These are phyloP conservation scores for Synanthedon tipuliformis DNA, from an alignment of 2,888 invertebrate genomes.

Conservation along the genomic window DNA sequence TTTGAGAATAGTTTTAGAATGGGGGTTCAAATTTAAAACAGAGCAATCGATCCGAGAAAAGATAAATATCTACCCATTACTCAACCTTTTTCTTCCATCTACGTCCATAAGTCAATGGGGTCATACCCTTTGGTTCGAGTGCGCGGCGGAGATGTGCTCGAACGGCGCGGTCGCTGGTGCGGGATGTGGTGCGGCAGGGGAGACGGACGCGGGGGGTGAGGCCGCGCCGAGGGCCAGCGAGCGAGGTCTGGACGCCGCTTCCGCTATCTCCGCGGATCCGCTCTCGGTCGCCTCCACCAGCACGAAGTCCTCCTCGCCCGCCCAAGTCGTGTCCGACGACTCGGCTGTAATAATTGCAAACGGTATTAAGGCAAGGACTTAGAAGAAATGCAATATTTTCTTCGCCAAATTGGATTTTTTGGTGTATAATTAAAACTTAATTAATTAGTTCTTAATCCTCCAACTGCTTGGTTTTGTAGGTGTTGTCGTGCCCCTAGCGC, in stretches of 20 bases:
- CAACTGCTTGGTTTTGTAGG: no score
- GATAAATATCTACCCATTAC: no score
- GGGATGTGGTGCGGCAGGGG: slow-evolving; percentile 14
- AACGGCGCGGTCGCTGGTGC: slow-evolving; percentile 6
- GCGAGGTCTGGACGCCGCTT: slow-evolving; percentile 54
- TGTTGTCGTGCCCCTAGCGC: no score
- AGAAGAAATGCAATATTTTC: no score
- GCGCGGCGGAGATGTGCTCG: slow-evolving; percentile 3
- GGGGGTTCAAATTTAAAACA: background rate
- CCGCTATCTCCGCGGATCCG: slow-evolving; percentile 57
- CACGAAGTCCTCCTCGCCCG: slow-evolving; percentile 87
- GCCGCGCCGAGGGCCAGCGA: slow-evolving; percentile 31
- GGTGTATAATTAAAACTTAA: no score
- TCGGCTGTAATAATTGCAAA: slow-evolving; percentile 29
- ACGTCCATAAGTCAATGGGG: background rate
- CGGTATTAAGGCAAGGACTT: no score
- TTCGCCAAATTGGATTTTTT: no score
- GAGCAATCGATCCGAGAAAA: background rate
- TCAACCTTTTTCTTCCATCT: no score
- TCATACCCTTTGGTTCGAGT: slow-evolving; percentile 1
- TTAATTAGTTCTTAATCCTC: no score
- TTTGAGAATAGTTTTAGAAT: background rate
- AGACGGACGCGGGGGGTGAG: slow-evolving; percentile 10
- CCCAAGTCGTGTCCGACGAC: slow-evolving; percentile 65
- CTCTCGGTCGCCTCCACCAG: slow-evolving; percentile 80